Percentiles rank a stretch among this genome's conserved stretches.
Conservation (phyloP, 2,888 invertebrate species). For the Spialia ferax region DNA sequence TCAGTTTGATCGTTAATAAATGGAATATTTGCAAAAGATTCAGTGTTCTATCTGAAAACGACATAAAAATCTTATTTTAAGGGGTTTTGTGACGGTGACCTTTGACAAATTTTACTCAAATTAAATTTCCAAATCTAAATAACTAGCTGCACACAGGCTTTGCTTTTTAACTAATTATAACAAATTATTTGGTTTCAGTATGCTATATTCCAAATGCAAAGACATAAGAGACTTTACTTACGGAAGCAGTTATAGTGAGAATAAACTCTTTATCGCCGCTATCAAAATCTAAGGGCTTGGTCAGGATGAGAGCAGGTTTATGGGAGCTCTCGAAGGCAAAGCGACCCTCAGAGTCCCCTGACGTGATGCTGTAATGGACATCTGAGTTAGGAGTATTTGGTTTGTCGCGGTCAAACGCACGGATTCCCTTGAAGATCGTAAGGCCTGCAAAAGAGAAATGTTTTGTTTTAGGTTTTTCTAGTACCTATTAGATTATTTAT, state of each 20-base stretch:
- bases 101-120: no score
- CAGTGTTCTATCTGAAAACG: no score
- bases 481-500: no score
- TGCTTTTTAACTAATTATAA: no score
- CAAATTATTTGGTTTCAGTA: no score
- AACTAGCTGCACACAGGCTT: no score
- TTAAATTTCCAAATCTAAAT: no score
- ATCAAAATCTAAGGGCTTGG: slow-evolving; percentile 92
- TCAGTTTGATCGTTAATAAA: no score
- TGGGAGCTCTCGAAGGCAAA: slow-evolving; percentile 94
- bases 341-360: slow-evolving; percentile 90
- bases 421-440: slow-evolving; percentile 93
- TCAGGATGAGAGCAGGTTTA: slow-evolving; percentile 91
- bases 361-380: slow-evolving; percentile 92
- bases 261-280: slow-evolving; percentile 92
- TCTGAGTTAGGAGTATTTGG: slow-evolving; percentile 96
- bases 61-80: no score
- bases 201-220: background rate
- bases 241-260: slow-evolving; percentile 92
- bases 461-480: background rate
- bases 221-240: no score
- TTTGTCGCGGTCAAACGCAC: slow-evolving; percentile 93
- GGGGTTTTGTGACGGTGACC: no score
- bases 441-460: slow-evolving; percentile 84
- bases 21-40: no score